Conservation (phyloP, 2,797 vertebrate species). For the Cyprinodon diabolis region DNA sequence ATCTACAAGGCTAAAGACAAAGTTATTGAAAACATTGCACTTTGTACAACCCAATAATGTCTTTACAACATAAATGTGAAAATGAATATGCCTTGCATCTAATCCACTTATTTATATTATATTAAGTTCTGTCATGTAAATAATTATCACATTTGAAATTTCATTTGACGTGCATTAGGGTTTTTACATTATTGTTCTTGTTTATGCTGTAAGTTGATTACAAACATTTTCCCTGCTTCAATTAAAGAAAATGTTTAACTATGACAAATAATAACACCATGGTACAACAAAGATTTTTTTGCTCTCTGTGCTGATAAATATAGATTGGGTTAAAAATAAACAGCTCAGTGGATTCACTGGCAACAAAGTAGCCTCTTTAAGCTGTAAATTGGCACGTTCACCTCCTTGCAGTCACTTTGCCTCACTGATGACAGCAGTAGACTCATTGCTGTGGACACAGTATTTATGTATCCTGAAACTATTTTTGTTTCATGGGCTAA, state of each 20-base stretch:
- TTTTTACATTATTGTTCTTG: neutral
- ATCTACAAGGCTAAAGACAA: neutral
- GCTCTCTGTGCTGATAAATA: slow-evolving; percentile 18
- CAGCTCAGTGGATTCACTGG: neutral
- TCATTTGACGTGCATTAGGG: neutral
- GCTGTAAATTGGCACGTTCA: slow-evolving; percentile 48
- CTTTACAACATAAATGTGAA: neutral
- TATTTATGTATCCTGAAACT: slow-evolving; percentile 54
- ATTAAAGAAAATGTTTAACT: neutral
- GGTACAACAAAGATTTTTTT: slow-evolving; percentile 4
- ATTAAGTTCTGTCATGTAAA: neutral
- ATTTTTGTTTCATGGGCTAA: slow-evolving; percentile 63
- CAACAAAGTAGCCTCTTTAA: slow-evolving; percentile 32
- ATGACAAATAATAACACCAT: neutral
- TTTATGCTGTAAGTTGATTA: neutral
- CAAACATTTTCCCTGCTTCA: neutral
- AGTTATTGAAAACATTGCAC: neutral
- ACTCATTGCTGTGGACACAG: slow-evolving; percentile 59
- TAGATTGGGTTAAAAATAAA: slow-evolving; percentile 30
- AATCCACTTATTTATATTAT: neutral
- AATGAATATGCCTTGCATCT: neutral
- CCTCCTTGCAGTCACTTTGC: slow-evolving; percentile 35
- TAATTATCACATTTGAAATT: neutral
- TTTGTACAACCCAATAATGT: neutral
- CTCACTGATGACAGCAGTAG: slow-evolving; percentile 61